These are phyloP conservation scores for Lissocephala sabroskyi DNA, from an alignment of 2,888 invertebrate species.

Conservation along the genomic window DNA sequence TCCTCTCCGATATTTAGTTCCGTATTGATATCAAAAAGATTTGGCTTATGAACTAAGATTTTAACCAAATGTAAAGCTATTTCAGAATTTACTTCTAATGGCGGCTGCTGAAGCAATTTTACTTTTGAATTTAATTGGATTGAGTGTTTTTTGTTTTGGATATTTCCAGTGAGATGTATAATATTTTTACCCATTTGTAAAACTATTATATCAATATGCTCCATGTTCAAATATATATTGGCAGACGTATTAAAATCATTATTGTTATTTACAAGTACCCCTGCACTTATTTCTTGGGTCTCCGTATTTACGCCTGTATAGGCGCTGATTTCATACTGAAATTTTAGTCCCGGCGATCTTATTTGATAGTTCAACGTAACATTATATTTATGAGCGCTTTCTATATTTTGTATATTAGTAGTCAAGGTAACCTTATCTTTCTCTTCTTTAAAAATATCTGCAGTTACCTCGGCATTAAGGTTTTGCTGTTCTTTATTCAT, in stretches of 20 bases:
- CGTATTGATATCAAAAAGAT: slow-evolving; percentile 47
- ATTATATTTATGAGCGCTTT: slow-evolving; percentile 68
- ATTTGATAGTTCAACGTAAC: slow-evolving; percentile 70
- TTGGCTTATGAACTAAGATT: slow-evolving; percentile 44
- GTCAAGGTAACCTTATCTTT: slow-evolving; percentile 74
- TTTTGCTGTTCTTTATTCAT: slow-evolving; percentile 66
- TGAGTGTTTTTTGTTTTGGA: slow-evolving; percentile 46
- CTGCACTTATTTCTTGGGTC: slow-evolving; percentile 55
- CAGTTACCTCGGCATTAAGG: slow-evolving; percentile 69
- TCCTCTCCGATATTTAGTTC: slow-evolving; percentile 66
- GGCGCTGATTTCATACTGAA: slow-evolving; percentile 54
- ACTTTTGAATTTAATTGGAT: slow-evolving; percentile 48
- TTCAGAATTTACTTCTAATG: slow-evolving; percentile 51
- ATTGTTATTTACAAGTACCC: slow-evolving; percentile 65
- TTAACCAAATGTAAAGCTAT: slow-evolving; percentile 49
- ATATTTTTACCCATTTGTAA: slow-evolving; percentile 57
- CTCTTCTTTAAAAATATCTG: slow-evolving; percentile 77
- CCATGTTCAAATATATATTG: slow-evolving; percentile 59
- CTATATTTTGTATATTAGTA: slow-evolving; percentile 29
- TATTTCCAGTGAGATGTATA: slow-evolving; percentile 40
- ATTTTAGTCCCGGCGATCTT: slow-evolving; percentile 72
- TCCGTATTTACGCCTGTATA: slow-evolving; percentile 60
- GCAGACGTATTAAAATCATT: slow-evolving; percentile 62
- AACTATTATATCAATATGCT: slow-evolving; percentile 57
- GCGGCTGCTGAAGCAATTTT: slow-evolving; percentile 48